Conservation (phyloP, 2,888 invertebrate species). For the Diaperis boleti region DNA sequence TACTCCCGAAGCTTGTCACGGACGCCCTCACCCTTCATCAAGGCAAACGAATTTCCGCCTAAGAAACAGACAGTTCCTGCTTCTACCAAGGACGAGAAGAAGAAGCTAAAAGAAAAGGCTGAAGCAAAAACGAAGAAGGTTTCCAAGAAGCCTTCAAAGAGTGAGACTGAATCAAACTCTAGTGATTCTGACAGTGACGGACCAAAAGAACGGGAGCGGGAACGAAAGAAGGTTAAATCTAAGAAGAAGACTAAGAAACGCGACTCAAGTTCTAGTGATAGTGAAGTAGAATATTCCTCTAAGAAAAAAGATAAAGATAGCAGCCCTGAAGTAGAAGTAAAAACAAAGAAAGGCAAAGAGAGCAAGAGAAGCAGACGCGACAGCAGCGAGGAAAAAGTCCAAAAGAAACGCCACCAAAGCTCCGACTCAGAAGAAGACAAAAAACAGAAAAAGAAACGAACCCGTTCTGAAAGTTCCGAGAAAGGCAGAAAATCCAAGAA, state of each 20-base stretch:
- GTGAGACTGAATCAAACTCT: constrained; percentile 63
- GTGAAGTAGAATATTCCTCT: constrained; percentile 61
- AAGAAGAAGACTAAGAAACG: constrained; percentile 66
- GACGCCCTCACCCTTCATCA: constrained; percentile 87
- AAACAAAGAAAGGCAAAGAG: constrained; percentile 67
- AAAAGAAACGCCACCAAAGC: constrained; percentile 71
- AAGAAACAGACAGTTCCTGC: constrained; percentile 62
- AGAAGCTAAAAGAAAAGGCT: constrained; percentile 63
- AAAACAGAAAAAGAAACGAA: constrained; percentile 45
- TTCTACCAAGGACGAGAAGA: constrained; percentile 65
- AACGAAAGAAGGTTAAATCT: constrained; percentile 58
- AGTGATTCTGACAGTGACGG: constrained; percentile 64
- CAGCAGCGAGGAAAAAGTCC: constrained; percentile 67
- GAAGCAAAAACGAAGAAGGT: constrained; percentile 60
- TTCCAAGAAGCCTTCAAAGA: constrained; percentile 62
- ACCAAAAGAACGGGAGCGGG: constrained; percentile 57
- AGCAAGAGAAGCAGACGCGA: constrained; percentile 67
- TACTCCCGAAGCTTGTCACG: constrained; percentile 85
- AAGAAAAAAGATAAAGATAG: constrained; percentile 67
- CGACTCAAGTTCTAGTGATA: constrained; percentile 68
- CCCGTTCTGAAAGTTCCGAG: constrained; percentile 65
- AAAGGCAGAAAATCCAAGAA: constrained; percentile 67
- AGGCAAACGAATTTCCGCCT: constrained; percentile 73
- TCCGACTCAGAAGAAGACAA: constrained; percentile 71
- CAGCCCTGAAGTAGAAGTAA: constrained; percentile 69